phyloP scores from a whole-genome alignment of 2,113 vertebrate genomes.

The Osmerus eperlanus region DNA sequence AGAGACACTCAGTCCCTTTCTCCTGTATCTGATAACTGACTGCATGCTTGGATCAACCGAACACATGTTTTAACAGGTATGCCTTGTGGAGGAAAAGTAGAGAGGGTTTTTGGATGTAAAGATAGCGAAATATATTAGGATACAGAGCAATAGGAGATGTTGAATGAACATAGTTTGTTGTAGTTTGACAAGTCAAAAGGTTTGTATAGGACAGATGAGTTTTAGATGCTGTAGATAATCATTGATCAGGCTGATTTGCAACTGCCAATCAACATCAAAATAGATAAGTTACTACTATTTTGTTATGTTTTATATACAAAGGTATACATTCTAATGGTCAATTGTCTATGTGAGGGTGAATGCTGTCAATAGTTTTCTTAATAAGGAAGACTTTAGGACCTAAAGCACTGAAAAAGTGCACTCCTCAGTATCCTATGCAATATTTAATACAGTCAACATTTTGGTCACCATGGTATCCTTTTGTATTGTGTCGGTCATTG shows the following conservation, averaged over 20 bases:
- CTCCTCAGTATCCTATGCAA: background rate
- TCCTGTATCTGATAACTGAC: slow-evolving; percentile 28
- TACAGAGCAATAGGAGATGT: background rate
- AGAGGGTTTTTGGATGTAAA: background rate
- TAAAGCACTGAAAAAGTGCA: too few relatives aligned
- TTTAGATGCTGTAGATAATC: too few relatives aligned
- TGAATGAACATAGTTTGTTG: too few relatives aligned
- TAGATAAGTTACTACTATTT: too few relatives aligned
- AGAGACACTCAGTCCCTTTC: slow-evolving; percentile 40
- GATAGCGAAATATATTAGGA: background rate
- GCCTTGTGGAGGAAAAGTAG: background rate
- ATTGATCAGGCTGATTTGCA: too few relatives aligned
- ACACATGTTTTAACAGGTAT: slow-evolving; percentile 6
- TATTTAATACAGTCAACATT: slow-evolving; percentile 51
- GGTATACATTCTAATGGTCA: background rate
- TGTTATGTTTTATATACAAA: too few relatives aligned
- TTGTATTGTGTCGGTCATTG: slow-evolving; percentile 49
- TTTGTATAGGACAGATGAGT: background rate
- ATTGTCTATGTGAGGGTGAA: background rate
- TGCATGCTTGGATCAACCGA: slow-evolving; percentile 12
- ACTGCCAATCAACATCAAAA: too few relatives aligned
- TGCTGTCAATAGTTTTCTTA: background rate
- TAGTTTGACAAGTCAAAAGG: background rate
- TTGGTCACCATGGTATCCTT: slow-evolving; percentile 50
- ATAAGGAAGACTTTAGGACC: background rate